phyloP scores from a whole-genome alignment of 2,113 vertebrate species.

The Podilymbus podiceps region DNA sequence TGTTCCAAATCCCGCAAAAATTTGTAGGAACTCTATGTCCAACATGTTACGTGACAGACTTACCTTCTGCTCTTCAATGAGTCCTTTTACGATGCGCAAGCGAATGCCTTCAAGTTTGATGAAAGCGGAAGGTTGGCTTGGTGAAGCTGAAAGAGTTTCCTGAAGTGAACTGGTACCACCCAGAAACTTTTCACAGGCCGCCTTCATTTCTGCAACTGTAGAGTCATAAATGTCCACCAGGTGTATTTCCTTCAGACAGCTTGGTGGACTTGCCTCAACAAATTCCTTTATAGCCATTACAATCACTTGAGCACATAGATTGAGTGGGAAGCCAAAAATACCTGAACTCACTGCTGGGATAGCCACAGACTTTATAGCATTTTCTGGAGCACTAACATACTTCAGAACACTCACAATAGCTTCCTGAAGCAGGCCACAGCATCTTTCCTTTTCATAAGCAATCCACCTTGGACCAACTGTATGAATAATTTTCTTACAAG shows the following conservation, averaged over 20 bases:
- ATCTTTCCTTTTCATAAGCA: rapidly evolving
- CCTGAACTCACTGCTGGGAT: constrained; percentile 92
- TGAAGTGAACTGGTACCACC: not conserved
- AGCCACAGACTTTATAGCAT: constrained; percentile 72
- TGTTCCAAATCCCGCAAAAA: not conserved
- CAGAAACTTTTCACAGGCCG: constrained; percentile 60
- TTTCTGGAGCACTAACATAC: rapidly evolving
- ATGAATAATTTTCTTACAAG: constrained; percentile 81
- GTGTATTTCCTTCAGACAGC: constrained; percentile 65
- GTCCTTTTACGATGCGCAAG: constrained; percentile 58
- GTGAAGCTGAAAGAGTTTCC: not conserved
- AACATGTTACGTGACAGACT: not conserved
- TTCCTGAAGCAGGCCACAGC: not conserved
- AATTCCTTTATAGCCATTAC: constrained; percentile 66
- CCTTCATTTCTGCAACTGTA: constrained; percentile 78
- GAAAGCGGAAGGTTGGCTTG: not conserved
- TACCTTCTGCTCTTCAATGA: constrained; percentile 77
- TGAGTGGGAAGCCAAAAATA: constrained; percentile 79
- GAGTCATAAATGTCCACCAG: constrained; percentile 82
- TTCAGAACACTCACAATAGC: constrained; percentile 66
- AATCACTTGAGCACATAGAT: constrained; percentile 76
- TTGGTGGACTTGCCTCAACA: not conserved
- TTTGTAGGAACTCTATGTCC: not conserved
- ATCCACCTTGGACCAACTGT: constrained; percentile 80
- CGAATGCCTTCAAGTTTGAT: not conserved